Evolutionary conservation across 2,113 vertebrate species (phyloP), one percentile per base, ranked within the genome.

Genomic region (Halcyon malimbica): DNA sequence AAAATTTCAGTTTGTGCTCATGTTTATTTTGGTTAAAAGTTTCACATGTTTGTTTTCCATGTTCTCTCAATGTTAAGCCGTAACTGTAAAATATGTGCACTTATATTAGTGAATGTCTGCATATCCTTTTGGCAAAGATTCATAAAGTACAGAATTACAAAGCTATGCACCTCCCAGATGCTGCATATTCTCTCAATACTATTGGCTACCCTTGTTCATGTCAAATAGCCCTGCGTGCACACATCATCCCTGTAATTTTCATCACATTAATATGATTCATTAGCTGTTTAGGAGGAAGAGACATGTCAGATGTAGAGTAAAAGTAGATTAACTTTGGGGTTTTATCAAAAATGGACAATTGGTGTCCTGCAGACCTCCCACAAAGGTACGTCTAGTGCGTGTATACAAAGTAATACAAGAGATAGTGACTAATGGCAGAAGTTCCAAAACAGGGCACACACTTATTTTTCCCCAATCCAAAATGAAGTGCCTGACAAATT

Each of bases 201-300:
- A 1, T 54, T 1, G 0, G 77, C 68, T 87, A 42, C 82, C 81
- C 56, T 91, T 87, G 46, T 56, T 93, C 56, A 2, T 50, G 53
- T 94, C 53, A 78, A 71, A 46, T 59, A 89, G 3, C 39, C 92
- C 37, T 74, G 71, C 0, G 0, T 46, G 59, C 64, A 37, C 0
- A 0, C 5, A 31, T 74, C 68, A 70, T 91, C 56, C 62, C 81
- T 84, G 25, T 79, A 94, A 84, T 91, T 94, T 96, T 96, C 65
- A 79, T 96, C 77, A 68, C 16, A 64, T 91, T 87, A 73, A 82
- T 53, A 57, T 51, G 53, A 94, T 90, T 90, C 70, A 79, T 94
- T 90, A 90, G 67, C 62, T 88, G 29, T 82, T 92, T 70, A 91
- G 73, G 60, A 82, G 48, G 56, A 93, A 81, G 41, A 94, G 21